phyloP scores from a whole-genome alignment of 1,140 invertebrate species.

The Drosophila guanche region DNA sequence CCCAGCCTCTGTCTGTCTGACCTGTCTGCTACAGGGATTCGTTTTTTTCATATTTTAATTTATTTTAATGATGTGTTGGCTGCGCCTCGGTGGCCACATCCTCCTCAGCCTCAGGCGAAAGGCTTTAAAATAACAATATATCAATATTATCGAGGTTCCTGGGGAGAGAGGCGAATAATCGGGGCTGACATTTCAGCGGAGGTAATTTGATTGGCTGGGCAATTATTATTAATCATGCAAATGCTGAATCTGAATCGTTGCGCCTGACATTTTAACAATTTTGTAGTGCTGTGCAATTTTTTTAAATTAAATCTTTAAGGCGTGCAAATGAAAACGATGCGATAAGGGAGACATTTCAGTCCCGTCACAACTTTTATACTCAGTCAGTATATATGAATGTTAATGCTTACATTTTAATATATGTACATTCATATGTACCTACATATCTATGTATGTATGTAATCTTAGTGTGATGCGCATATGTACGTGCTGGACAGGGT shows the following conservation, averaged over 20 bases:
- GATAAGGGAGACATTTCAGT: too few relatives aligned
- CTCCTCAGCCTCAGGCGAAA: conserved; percentile 5
- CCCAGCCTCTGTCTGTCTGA: conserved; percentile 4
- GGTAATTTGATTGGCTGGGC: conserved; percentile 64
- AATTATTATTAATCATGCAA: too few relatives aligned
- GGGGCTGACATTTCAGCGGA: conserved; percentile 57
- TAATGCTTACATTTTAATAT: too few relatives aligned
- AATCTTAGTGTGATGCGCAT: too few relatives aligned
- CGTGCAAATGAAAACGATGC: too few relatives aligned
- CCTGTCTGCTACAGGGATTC: conserved; percentile 47
- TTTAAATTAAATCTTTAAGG: too few relatives aligned
- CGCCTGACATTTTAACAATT: conserved; percentile 66
- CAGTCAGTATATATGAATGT: too few relatives aligned
- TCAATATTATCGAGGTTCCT: conserved; percentile 53
- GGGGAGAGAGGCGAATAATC: conserved; percentile 57
- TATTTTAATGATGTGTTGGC: conserved; percentile 53
- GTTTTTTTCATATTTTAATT: conserved; percentile 44
- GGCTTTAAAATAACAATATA: conserved; percentile 51
- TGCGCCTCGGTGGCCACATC: conserved; percentile 4
- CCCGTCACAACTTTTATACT: too few relatives aligned
- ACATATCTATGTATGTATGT: too few relatives aligned
- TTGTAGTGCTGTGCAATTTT: conserved; percentile 50
- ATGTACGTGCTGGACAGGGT: too few relatives aligned
- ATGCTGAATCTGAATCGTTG: conserved; percentile 61
- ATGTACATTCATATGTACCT: too few relatives aligned